Percentiles rank a stretch among this genome's conserved stretches.
These are phyloP conservation scores for Blastobasis adustella DNA, from an alignment of 2,888 invertebrate genomes.

Conservation along the genomic window DNA sequence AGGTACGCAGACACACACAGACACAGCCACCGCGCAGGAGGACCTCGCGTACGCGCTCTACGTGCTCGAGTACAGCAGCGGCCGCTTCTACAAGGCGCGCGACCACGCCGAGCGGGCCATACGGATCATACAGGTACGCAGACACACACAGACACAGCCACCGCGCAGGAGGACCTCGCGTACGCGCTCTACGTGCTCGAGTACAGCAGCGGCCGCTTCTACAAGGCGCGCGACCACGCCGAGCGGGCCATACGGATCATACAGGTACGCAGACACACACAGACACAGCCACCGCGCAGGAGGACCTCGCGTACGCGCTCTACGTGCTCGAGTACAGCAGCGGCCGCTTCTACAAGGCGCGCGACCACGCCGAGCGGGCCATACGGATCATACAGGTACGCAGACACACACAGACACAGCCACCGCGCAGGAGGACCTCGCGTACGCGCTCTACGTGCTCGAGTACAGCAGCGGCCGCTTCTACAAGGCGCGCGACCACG, in stretches of 20 bases:
- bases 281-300: conserved; percentile 34
- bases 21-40: conserved; percentile 38
- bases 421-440: conserved; percentile 65
- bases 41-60: conserved; percentile 86
- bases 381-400: conserved; percentile 66
- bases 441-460: conserved; percentile 86
- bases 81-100: conserved; percentile 82
- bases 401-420: too few species aligned
- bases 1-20: conserved; percentile 34
- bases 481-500: conserved; percentile 77
- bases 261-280: too few species aligned
- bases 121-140: conserved; percentile 63
- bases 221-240: conserved; percentile 78
- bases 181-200: conserved; percentile 87
- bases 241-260: conserved; percentile 77
- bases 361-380: conserved; percentile 79
- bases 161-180: conserved; percentile 69
- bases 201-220: conserved; percentile 86
- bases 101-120: conserved; percentile 79
- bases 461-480: conserved; percentile 89
- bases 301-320: conserved; percentile 82
- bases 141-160: too few species aligned
- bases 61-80: conserved; percentile 87
- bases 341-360: conserved; percentile 82
- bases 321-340: conserved; percentile 90